Percentiles rank a stretch among this genome's conserved stretches.
Evolutionary conservation across 2,113 vertebrate genomes (phyloP).

Genomic region (Chlamydotis undulata): DNA sequence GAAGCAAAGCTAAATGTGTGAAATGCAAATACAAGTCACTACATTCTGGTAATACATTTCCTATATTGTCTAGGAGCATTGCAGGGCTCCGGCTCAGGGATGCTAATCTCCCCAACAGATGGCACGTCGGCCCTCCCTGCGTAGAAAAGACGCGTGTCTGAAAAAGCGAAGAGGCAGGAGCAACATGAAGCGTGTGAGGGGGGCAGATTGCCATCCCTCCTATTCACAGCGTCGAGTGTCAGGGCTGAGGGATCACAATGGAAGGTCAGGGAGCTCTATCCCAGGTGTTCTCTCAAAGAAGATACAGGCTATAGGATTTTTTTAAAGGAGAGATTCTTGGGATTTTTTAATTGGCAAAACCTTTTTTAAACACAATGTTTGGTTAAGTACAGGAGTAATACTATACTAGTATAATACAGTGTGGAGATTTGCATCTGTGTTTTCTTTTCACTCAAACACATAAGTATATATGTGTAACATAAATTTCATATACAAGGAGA

Average conservation of each 20-base stretch:
- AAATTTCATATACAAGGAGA: not conserved
- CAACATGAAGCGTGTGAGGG: not conserved
- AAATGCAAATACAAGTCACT: slow-evolving; percentile 39
- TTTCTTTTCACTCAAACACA: not conserved
- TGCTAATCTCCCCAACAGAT: slow-evolving; percentile 1
- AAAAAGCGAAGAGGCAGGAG: not conserved
- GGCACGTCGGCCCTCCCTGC: not conserved
- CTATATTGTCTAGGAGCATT: not conserved
- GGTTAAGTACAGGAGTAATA: not conserved
- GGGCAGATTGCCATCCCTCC: not conserved
- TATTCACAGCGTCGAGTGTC: rapidly evolving
- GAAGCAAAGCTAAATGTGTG: slow-evolving; percentile 42
- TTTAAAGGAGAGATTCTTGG: not conserved
- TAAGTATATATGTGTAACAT: not conserved
- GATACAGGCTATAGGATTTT: not conserved
- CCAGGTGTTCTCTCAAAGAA: not conserved
- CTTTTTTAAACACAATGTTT: not conserved
- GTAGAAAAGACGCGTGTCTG: not conserved
- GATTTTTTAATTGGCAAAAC: not conserved
- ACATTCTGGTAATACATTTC: not conserved
- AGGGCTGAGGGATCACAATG: not conserved
- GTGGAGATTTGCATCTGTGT: not conserved
- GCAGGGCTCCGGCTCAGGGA: not conserved
- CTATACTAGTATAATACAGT: not conserved
- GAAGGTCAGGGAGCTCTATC: not conserved